Evolutionary conservation across 2,888 invertebrate genomes (phyloP), one percentile per base, ranked within the genome.

Genomic region (Microctonus brassicae): DNA sequence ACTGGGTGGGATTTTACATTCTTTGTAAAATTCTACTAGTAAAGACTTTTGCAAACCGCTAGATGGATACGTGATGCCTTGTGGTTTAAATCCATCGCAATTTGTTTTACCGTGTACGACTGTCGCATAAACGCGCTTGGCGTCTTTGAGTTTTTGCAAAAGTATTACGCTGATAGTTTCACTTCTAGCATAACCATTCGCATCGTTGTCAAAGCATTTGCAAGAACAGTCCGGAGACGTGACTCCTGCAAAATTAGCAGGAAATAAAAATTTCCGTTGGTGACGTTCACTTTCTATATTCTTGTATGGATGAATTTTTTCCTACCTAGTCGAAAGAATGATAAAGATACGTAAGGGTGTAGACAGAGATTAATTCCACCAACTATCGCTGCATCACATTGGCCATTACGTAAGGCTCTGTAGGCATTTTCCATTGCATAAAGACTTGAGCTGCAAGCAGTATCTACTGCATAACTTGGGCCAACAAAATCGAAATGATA

Each of bases 381-480:
- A 2, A 98, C 96, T 67, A 98, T 92, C 0, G 97, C 98, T 0
- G 93, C 90, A 74, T 98, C 97, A 82, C 97, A 96, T 74, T 93
- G 91, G 0, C 96, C 97, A 77, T 91, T 91, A 39, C 94, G 89
- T 58, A 97, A 92, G 0, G 94, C 91, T 61, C 91, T 90, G 85
- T 93, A 94, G 13, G 94, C 95, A 76, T 94, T 93, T 80, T 97
- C 96, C 69, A 98, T 78, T 0, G 97, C 97, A 79, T 95, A 92
- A 77, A 97, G 90, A 7, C 97, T 95, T 69, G 97, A 97, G 17
- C 97, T 97, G 86, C 98, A 98, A 0, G 98, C 98, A 0, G 97
- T 96, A 88, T 98, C 98, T 10, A 96, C 90, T 0, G 94, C 91
- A 88, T 93, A 95, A 5, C 97, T 96, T 0, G 97, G 97, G 0